These are phyloP conservation scores for Hesperia comma DNA, from an alignment of 2,888 invertebrate species.

Conservation along the genomic window DNA sequence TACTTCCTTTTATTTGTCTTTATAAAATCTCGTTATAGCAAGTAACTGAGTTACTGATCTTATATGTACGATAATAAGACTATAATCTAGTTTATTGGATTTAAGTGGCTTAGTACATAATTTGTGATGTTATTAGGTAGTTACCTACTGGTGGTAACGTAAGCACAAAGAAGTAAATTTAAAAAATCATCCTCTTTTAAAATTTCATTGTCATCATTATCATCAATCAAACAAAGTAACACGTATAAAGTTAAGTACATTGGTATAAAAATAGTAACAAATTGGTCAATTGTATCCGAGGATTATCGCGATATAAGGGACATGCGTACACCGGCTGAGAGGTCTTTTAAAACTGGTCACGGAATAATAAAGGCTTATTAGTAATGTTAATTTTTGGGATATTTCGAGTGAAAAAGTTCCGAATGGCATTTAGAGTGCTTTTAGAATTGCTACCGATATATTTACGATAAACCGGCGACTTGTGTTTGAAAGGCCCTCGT, in stretches of 20 bases:
- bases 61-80: too few species aligned
- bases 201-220: too few species aligned
- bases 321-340: not conserved
- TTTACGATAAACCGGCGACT: slow-evolving; percentile 66
- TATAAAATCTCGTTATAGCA: not conserved
- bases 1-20: not conserved
- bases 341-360: slow-evolving; percentile 52
- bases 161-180: too few species aligned
- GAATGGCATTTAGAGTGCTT: slow-evolving; percentile 77
- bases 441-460: slow-evolving; percentile 75
- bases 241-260: too few species aligned
- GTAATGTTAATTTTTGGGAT: slow-evolving; percentile 76
- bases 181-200: too few species aligned
- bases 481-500: slow-evolving; percentile 48
- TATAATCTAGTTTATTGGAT: too few species aligned
- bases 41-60: not conserved
- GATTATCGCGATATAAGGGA: not conserved
- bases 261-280: too few species aligned
- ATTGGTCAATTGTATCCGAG: not conserved
- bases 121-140: too few species aligned
- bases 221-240: too few species aligned
- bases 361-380: slow-evolving; percentile 67
- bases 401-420: slow-evolving; percentile 63
- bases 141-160: too few species aligned
- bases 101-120: too few species aligned